phyloP scores from a whole-genome alignment of 2,113 vertebrate genomes.

The Pithys albifrons region DNA sequence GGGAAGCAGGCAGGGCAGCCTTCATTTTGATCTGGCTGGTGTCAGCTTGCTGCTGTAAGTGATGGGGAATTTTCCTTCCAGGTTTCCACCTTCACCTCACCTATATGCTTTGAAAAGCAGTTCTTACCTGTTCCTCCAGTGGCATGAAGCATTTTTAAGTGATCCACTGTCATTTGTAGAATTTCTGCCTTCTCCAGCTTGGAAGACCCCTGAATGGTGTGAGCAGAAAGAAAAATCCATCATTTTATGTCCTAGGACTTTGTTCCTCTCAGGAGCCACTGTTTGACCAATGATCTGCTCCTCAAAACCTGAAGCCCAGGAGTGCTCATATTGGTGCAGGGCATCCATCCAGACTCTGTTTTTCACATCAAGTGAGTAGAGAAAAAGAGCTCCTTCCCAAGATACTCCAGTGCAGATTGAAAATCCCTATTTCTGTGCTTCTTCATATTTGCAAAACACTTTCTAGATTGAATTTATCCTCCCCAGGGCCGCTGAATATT shows the following conservation, averaged over 20 bases:
- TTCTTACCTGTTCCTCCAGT: constrained; percentile 87
- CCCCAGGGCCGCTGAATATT: not conserved
- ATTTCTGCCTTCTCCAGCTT: constrained; percentile 96
- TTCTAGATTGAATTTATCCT: not conserved
- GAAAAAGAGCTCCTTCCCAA: not conserved
- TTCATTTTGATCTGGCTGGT: not conserved
- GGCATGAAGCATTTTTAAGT: constrained; percentile 92
- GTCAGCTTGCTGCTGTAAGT: not conserved
- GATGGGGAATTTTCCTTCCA: not conserved
- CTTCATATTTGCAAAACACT: not conserved
- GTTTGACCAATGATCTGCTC: not conserved
- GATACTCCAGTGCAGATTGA: not conserved
- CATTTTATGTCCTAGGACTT: not conserved
- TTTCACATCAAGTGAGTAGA: not conserved
- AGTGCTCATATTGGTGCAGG: not conserved
- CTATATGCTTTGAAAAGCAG: not conserved
- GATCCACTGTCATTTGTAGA: constrained; percentile 95
- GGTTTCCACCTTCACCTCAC: not conserved
- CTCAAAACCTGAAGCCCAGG: not conserved
- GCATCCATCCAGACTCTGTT: not conserved
- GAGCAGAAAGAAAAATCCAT: not conserved
- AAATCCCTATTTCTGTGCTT: not conserved
- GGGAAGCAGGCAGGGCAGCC: not conserved
- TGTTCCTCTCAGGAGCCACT: not conserved
- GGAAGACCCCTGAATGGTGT: constrained; percentile 84